A percentile compares a stretch with the other conserved stretches of the same genome.
Conservation (phyloP, 2,113 vertebrate genomes). For the Pelecanus crispus region DNA sequence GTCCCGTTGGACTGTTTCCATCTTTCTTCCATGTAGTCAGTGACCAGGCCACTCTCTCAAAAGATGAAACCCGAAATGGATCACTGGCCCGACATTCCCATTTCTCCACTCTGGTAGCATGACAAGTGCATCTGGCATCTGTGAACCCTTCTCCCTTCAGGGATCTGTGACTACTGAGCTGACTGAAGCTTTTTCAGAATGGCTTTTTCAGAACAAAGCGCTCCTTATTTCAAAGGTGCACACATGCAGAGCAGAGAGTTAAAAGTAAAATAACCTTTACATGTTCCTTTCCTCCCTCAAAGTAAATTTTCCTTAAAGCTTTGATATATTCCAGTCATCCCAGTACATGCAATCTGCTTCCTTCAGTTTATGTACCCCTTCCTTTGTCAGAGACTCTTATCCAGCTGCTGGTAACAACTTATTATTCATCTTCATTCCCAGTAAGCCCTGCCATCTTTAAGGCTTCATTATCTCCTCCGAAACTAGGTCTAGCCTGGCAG, state of each 20-base stretch:
- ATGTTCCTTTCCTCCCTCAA: background rate
- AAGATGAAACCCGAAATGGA: constrained; percentile 22
- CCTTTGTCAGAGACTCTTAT: background rate
- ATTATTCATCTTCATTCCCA: background rate
- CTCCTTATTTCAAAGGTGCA: constrained; percentile 18
- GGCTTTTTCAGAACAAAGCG: constrained; percentile 26
- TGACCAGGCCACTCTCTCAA: background rate
- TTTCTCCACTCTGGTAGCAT: constrained; percentile 22
- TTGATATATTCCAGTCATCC: background rate
- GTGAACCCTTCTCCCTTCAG: constrained; percentile 13
- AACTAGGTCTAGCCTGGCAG: background rate
- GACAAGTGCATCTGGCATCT: constrained; percentile 49
- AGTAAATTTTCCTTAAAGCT: background rate
- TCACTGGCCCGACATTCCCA: constrained; percentile 39
- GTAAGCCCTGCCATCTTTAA: background rate
- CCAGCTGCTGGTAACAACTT: background rate
- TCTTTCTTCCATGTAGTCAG: background rate
- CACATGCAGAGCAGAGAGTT: constrained; percentile 5
- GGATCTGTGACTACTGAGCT: constrained; percentile 24
- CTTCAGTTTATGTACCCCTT: background rate
- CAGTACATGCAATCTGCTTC: background rate
- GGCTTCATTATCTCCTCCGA: background rate
- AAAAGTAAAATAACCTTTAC: constrained; percentile 46
- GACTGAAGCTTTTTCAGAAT: background rate
- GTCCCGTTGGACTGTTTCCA: constrained; percentile 1